phyloP scores from a whole-genome alignment of 2,797 vertebrate species.

The Lycodopsis pacificus region DNA sequence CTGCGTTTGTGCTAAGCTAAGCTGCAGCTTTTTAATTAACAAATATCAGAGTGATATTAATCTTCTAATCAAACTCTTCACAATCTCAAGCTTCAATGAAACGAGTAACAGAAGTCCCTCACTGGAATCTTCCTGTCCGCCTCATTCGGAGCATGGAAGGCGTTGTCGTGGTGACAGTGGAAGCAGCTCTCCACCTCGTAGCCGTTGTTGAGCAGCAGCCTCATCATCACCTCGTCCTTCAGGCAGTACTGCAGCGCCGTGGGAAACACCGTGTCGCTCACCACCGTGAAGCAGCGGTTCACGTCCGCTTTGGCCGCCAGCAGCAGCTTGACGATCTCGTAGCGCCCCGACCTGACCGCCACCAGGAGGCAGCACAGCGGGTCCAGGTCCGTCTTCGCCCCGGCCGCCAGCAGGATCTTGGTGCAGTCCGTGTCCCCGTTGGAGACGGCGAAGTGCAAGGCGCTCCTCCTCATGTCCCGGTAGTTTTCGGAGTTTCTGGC shows the following conservation, averaged over 20 bases:
- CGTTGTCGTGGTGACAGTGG: slow-evolving; percentile 84
- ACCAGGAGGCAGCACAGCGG: slow-evolving; percentile 90
- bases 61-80: too few relatives aligned
- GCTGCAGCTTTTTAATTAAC: too few relatives aligned
- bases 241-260: slow-evolving; percentile 92
- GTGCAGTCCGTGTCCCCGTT: slow-evolving; percentile 87
- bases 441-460: slow-evolving; percentile 87
- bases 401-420: slow-evolving; percentile 84
- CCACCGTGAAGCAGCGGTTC: slow-evolving; percentile 89
- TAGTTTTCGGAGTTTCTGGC: slow-evolving; percentile 86
- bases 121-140: slow-evolving; percentile 66
- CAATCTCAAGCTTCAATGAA: neutral
- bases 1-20: neutral
- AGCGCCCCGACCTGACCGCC: slow-evolving; percentile 87
- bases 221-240: slow-evolving; percentile 90
- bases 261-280: slow-evolving; percentile 90
- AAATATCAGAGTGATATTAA: too few relatives aligned
- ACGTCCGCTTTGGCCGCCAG: slow-evolving; percentile 87
- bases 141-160: slow-evolving; percentile 24
- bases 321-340: slow-evolving; percentile 87
- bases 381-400: slow-evolving; percentile 88
- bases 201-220: slow-evolving; percentile 89
- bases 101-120: slow-evolving; percentile 26
- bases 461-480: slow-evolving; percentile 84
- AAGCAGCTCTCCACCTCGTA: slow-evolving; percentile 89